These are phyloP conservation scores for Sandelia bainsii DNA, from an alignment of 2,797 vertebrate species.

Conservation along the genomic window DNA sequence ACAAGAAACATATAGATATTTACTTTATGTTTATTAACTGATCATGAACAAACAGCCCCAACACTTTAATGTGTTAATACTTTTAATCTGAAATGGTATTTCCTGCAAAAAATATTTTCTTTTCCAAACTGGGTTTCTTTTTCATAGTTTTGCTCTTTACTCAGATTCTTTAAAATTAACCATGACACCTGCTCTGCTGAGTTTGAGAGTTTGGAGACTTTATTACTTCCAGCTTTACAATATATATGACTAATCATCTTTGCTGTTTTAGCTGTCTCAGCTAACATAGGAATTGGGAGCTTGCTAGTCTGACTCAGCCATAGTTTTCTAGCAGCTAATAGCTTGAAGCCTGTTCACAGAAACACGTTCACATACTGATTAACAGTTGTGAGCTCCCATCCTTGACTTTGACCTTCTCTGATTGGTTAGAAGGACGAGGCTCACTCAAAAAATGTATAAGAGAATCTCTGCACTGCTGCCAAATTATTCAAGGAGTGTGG, in stretches of 20 bases:
- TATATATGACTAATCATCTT: too few species aligned
- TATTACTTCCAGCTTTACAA: neutral
- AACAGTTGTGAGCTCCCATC: neutral
- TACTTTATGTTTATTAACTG: conserved; percentile 1
- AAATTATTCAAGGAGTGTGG: neutral
- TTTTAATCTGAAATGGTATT: neutral
- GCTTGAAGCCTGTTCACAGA: too few species aligned
- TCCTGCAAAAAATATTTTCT: conserved; percentile 1
- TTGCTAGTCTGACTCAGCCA: neutral
- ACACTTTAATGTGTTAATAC: neutral
- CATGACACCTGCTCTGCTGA: neutral
- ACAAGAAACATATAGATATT: conserved; percentile 15
- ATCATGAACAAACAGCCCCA: too few species aligned
- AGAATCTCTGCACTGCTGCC: neutral
- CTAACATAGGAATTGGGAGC: neutral
- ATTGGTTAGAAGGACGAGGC: neutral
- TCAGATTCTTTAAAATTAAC: neutral
- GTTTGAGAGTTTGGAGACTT: neutral
- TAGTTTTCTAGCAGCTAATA: neutral
- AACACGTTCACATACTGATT: too few species aligned
- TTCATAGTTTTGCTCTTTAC: neutral
- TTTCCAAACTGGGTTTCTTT: neutral
- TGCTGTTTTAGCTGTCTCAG: too few species aligned
- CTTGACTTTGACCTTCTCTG: neutral
- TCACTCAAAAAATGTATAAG: neutral